These are phyloP conservation scores for Lemur catta DNA, from an alignment of 2,797 vertebrate genomes.

Conservation along the genomic window DNA sequence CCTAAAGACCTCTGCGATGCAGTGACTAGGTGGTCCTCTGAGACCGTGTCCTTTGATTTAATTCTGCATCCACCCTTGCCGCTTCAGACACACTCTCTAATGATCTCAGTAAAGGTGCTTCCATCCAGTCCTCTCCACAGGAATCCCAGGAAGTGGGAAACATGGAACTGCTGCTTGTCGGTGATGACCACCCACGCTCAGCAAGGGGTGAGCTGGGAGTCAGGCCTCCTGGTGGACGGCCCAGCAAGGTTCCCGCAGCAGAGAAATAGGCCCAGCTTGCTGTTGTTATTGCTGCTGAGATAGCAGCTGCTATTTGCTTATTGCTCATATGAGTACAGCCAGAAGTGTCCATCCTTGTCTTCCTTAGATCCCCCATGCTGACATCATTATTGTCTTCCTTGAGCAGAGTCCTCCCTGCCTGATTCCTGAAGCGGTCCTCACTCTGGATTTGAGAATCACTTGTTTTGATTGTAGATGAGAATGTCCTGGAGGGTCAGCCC, in stretches of 20 bases:
- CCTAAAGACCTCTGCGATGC: neutral
- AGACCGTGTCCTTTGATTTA: neutral
- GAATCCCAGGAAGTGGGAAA: conserved; percentile 29
- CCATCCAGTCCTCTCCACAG: neutral
- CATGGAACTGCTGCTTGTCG: conserved; percentile 6
- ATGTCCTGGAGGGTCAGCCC: neutral
- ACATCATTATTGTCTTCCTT: neutral
- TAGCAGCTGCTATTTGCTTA: neutral
- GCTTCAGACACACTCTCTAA: neutral
- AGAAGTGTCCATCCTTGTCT: neutral
- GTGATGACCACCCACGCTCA: neutral
- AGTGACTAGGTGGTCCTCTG: neutral
- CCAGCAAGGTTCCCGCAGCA: neutral
- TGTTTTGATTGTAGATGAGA: neutral
- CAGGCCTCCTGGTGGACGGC: neutral
- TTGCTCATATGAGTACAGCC: neutral
- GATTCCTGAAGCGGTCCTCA: neutral
- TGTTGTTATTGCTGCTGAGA: neutral
- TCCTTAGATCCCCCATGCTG: neutral
- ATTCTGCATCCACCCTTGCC: neutral
- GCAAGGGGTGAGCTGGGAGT: conserved; percentile 5
- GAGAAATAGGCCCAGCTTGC: neutral
- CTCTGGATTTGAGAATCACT: neutral
- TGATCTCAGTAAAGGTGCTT: neutral
- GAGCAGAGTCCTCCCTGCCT: neutral